Evolutionary conservation across 2,797 vertebrate species (phyloP).

Genomic region (Gambusia yucatana): DNA sequence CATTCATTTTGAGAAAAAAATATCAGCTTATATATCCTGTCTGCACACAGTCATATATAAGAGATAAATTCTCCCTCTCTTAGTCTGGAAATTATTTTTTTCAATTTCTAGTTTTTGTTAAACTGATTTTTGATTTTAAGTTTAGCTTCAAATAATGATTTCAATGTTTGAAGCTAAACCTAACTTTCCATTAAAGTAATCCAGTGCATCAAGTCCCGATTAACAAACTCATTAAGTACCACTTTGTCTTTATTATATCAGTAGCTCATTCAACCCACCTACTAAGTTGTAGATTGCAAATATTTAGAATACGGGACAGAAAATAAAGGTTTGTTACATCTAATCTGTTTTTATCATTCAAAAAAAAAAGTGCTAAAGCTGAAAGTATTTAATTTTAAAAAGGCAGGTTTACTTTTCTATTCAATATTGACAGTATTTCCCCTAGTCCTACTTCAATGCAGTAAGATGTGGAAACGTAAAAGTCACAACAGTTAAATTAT

Average conservation of each 20-base stretch:
- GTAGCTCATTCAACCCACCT: not conserved
- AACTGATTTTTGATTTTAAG: not conserved
- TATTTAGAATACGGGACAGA: not conserved
- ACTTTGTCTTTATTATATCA: not conserved
- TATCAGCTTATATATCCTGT: not conserved
- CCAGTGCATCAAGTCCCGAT: not conserved
- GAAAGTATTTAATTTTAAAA: not conserved
- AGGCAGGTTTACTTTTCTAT: not conserved
- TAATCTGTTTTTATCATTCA: not conserved
- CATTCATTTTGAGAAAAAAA: not conserved
- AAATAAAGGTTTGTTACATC: not conserved
- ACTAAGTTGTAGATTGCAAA: not conserved
- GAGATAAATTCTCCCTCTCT: not conserved
- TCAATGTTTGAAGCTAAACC: not conserved
- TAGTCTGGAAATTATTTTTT: not conserved
- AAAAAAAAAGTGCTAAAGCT: not conserved
- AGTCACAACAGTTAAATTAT: not conserved
- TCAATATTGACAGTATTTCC: not conserved
- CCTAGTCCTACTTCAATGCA: not conserved
- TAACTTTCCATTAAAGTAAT: not conserved
- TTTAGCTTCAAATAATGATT: not conserved
- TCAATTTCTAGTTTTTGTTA: not conserved
- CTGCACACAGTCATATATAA: not conserved
- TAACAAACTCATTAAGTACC: not conserved
- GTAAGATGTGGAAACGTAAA: not conserved